Percentiles rank a stretch among this genome's conserved stretches.
Conservation (phyloP, 2,888 invertebrate species). For the Tenodera sinensis region DNA sequence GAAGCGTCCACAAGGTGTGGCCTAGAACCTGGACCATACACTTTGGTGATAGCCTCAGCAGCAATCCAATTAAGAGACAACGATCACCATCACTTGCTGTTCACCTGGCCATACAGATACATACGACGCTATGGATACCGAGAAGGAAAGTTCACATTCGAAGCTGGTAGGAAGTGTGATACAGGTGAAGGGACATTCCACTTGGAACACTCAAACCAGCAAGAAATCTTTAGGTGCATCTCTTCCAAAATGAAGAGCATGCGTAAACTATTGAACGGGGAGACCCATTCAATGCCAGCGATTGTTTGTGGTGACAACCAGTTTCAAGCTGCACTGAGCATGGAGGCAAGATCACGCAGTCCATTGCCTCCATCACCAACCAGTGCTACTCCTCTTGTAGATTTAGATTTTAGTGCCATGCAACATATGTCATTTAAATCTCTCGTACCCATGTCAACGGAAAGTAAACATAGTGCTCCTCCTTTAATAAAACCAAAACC, state of each 20-base stretch:
- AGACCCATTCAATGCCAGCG: constrained; percentile 46
- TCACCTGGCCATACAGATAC: constrained; percentile 81
- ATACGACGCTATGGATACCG: constrained; percentile 82
- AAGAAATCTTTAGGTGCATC: constrained; percentile 77
- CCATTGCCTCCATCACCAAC: constrained; percentile 68
- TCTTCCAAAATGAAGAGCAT: constrained; percentile 82
- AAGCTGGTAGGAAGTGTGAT: constrained; percentile 82
- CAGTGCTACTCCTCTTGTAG: constrained; percentile 48
- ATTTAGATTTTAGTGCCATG: constrained; percentile 43
- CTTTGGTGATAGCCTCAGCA: constrained; percentile 68
- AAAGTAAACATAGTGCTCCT: constrained; percentile 20
- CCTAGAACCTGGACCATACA: constrained; percentile 66
- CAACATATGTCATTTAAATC: constrained; percentile 31
- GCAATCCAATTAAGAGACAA: constrained; percentile 70
- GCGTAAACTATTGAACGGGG: constrained; percentile 73
- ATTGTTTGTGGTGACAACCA: constrained; percentile 64
- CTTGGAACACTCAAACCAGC: constrained; percentile 75
- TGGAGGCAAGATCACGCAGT: constrained; percentile 79
- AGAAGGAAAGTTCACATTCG: constrained; percentile 81
- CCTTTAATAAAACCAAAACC: constrained; percentile 42
- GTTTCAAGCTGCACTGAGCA: constrained; percentile 67
- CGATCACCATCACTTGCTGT: constrained; percentile 58
- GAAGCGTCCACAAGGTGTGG: constrained; percentile 75
- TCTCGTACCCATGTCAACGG: constrained; percentile 2
- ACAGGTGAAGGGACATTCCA: constrained; percentile 82